Evolutionary conservation across 2,888 invertebrate species (phyloP).

Genomic region (Scaptomyza flava): DNA sequence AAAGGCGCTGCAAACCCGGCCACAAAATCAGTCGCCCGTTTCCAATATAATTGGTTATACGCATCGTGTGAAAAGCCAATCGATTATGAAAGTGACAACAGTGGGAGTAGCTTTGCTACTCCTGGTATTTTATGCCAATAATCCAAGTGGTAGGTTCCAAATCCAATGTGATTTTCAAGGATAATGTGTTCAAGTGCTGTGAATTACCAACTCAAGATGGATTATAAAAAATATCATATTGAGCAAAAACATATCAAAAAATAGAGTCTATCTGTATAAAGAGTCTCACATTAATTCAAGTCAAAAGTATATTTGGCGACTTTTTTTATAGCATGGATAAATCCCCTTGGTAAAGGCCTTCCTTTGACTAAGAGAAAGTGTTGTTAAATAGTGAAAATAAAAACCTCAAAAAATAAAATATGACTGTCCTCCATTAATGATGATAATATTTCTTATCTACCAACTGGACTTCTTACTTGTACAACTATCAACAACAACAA

Average conservation of each 20-base stretch:
- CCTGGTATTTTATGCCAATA: constrained; percentile 65
- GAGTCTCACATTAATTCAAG: not conserved
- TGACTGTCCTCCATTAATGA: constrained; percentile 2
- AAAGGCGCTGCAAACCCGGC: constrained; percentile 55
- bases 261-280: not conserved
- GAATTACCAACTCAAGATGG: not conserved
- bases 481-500: no score
- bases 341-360: not conserved
- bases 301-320: no score
- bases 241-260: not conserved
- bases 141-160: constrained; percentile 76
- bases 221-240: not conserved
- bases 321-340: not conserved
- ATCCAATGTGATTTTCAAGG: constrained; percentile 12
- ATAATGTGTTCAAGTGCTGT: constrained; percentile 25
- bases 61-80: constrained; percentile 50
- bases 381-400: not conserved
- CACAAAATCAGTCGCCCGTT: constrained; percentile 74
- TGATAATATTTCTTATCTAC: constrained; percentile 25
- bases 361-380: not conserved
- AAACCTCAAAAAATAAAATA: not conserved
- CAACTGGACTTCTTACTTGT: not conserved
- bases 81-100: constrained; percentile 74
- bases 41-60: constrained; percentile 66
- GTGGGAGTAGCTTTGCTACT: constrained; percentile 73